Evolutionary conservation across 2,113 vertebrate species (phyloP).

Genomic region (Labeo rohita): DNA sequence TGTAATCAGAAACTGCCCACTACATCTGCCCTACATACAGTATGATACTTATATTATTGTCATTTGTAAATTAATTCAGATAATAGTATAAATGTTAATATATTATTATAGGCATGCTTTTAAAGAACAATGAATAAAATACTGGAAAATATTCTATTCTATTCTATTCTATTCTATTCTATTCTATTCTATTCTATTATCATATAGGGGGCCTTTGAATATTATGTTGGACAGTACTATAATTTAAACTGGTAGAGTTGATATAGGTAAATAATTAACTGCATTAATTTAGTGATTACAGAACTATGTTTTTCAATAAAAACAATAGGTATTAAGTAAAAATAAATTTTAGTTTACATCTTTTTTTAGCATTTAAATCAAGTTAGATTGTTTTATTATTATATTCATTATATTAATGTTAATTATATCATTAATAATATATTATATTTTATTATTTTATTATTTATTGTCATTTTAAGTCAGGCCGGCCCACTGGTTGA

Average conservation of each 20-base stretch:
- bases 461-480: no score
- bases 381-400: background rate
- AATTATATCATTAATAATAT: no score
- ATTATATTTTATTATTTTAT: no score
- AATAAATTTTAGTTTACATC: background rate
- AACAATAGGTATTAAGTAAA: background rate
- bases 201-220: background rate
- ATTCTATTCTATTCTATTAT: background rate
- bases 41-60: background rate
- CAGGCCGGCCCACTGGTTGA: no score
- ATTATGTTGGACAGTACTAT: background rate
- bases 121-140: background rate
- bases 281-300: background rate
- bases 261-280: background rate
- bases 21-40: conserved; percentile 1
- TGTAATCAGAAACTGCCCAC: background rate
- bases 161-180: background rate
- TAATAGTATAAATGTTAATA: background rate
- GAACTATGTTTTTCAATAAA: background rate
- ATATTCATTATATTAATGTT: no score
- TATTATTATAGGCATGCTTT: background rate
- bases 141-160: no score
- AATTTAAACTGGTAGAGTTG: no score
- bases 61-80: background rate
- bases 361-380: background rate